Evolutionary conservation across 2,888 invertebrate species (phyloP), one percentile per base, ranked within the genome.

Genomic region (Scaptomyza parva): DNA sequence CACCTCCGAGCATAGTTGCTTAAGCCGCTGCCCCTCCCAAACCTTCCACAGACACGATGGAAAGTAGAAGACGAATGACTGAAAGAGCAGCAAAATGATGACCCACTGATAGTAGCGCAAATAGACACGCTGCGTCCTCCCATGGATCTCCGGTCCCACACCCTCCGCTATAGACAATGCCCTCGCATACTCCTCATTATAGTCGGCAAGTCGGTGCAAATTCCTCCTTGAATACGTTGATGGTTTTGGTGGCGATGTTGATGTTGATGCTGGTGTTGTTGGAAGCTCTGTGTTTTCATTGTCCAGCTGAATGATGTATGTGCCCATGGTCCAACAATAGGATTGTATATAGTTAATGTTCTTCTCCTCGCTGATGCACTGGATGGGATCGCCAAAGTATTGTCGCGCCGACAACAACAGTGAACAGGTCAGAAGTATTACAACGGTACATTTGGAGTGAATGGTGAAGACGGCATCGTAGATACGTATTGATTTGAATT

Each of bases 341-440:
- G 94, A 95, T 83, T 96, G 95, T 20, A 96, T 92, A 12, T 95
- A 93, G 44, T 95, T 94, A 65, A 93, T 93, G 53, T 94, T 86
- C 50, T 93, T 92, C 14, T 92, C 91, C 58, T 93, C 92, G 28
- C 93, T 92, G 88, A 94, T 93, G 91, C 97, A 97, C 85, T 95
- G 94, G 50, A 97, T 97, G 1, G 97, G 96, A 83, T 97, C 96
- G 0, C 97, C 97, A 84, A 97, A 96, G 91, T 96, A 96, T 90
- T 97, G 96, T 82, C 96, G 95, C 3, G 96, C 95, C 43, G 96
- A 95, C 50, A 97, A 93, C 79, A 97, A 90, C 77, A 96, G 92
- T 1, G 95, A 95, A 90, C 95, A 96, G 47, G 95, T 93, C 41
- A 96, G 92, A 65, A 97, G 91, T 85, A 96, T 93, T 53, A 95